These are phyloP conservation scores for Yponomeuta plumbellus DNA, from an alignment of 2,888 invertebrate genomes.

Conservation along the genomic window DNA sequence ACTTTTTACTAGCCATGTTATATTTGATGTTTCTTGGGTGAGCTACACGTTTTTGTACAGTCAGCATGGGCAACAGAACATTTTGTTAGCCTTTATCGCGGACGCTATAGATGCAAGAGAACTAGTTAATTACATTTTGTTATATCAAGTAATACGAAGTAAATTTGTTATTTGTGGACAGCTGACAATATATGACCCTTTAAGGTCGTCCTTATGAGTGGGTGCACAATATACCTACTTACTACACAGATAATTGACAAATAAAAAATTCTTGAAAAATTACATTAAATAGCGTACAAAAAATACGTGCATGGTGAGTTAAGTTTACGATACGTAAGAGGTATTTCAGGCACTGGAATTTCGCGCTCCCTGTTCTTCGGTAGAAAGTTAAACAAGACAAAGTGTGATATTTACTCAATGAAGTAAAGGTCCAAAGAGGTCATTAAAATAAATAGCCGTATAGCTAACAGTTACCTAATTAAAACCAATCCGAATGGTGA, in stretches of 20 bases:
- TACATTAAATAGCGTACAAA: no score
- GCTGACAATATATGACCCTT: no score
- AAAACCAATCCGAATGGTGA: conserved; percentile 5
- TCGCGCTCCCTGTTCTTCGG: not conserved
- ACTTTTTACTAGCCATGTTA: conserved; percentile 5
- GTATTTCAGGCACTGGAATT: not conserved
- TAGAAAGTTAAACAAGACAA: not conserved
- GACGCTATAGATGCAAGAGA: no score
- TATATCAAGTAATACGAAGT: not conserved
- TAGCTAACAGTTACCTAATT: conserved; percentile 7
- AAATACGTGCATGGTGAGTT: no score
- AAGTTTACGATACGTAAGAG: no score
- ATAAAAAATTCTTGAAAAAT: no score
- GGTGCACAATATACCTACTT: no score
- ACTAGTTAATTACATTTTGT: not conserved
- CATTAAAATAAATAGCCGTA: not conserved
- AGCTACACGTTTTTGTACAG: not conserved
- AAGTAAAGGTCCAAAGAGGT: not conserved
- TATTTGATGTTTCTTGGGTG: conserved; percentile 1
- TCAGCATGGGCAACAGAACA: no score
- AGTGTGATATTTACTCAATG: not conserved
- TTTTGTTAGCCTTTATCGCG: no score
- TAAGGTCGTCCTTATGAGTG: no score
- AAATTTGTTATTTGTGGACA: not conserved
- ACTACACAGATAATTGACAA: no score